These are phyloP conservation scores for Drosophila fungiperda DNA, from an alignment of 2,888 invertebrate species.

Conservation along the genomic window DNA sequence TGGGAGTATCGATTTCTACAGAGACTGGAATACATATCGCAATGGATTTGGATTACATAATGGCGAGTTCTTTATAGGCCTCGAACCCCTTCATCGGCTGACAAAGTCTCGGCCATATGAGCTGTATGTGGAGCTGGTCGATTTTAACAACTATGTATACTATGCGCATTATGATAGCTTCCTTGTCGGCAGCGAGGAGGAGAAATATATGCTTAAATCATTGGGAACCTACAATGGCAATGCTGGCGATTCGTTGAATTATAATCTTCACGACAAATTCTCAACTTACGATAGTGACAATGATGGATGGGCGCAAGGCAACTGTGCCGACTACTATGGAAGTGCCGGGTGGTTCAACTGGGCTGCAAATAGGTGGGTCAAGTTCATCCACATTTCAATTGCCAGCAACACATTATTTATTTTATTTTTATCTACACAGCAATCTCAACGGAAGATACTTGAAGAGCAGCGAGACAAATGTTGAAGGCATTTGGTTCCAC, in stretches of 20 bases:
- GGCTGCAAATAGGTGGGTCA: slow-evolving; percentile 40
- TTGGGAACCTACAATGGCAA: slow-evolving; percentile 39
- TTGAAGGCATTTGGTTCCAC: slow-evolving; percentile 46
- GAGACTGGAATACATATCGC: slow-evolving; percentile 50
- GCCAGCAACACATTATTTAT: not conserved
- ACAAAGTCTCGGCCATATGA: slow-evolving; percentile 51
- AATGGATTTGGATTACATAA: slow-evolving; percentile 44
- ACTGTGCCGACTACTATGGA: slow-evolving; percentile 44
- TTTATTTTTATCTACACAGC: slow-evolving; percentile 12
- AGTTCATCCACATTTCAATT: not conserved
- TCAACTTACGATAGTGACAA: slow-evolving; percentile 53
- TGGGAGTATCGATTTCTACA: slow-evolving; percentile 40
- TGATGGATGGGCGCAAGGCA: slow-evolving; percentile 40
- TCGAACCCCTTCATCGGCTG: slow-evolving; percentile 40
- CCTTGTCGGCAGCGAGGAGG: slow-evolving; percentile 42
- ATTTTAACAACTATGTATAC: slow-evolving; percentile 21
- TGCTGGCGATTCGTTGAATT: slow-evolving; percentile 50
- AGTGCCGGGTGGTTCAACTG: slow-evolving; percentile 54
- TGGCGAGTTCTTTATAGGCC: slow-evolving; percentile 53
- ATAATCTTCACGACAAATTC: slow-evolving; percentile 46
- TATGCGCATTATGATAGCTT: slow-evolving; percentile 43
- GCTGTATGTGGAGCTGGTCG: slow-evolving; percentile 38
- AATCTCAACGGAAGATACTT: slow-evolving; percentile 52
- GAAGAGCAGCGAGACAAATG: slow-evolving; percentile 18
- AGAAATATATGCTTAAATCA: slow-evolving; percentile 40